Evolutionary conservation across 1,140 invertebrate species (phyloP), one percentile per base, ranked within the genome.

Genomic region (Chrysomallon squamiferum): DNA sequence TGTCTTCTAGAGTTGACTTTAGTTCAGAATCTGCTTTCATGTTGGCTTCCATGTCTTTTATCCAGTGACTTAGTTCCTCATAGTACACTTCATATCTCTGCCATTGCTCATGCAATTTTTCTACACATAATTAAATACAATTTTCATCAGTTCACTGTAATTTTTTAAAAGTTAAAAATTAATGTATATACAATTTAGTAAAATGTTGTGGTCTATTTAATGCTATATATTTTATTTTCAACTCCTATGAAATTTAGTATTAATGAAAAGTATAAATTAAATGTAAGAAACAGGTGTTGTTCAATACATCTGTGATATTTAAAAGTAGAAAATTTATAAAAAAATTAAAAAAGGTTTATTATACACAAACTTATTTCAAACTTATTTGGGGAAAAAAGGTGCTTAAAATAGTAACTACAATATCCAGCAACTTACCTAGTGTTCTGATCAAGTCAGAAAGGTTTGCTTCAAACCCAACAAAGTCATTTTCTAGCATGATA

Each of bases 1-100:
- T 97, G 81, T 97, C 95, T 85, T 96, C 95, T 15, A 97, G 83
- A 0, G 94, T 93, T 0, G 91, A 91, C 84, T 96, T 96, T 0
- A 94, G 86, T 84, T 97, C 94, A 0, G 93, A 95, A 75, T 96
- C 93, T 60, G 92, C 89, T 75, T 95, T 93, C 92, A 97, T 95
- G 1, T 93, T 92, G 68, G 91, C 89, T 83, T 97, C 95, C 11
- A 96, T 93, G 79, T 96, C 93, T 78, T 92, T 92, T 0, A 98
- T 84, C 95, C 95, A 98, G 78, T 94, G 92, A 0, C 92, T 96
- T 2, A 97, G 81, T 80, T 96, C 92, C 78, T 97, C 95, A 63
- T 83, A 84, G 47, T 74, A 72, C 27, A 77, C 71, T 49, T 83
- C 82, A 69, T 80, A 85, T 9, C 71, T 61, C 18, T 71, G 65